These are phyloP conservation scores for Lepidurus packardi DNA, from an alignment of 1,140 invertebrate genomes.

Conservation along the genomic window DNA sequence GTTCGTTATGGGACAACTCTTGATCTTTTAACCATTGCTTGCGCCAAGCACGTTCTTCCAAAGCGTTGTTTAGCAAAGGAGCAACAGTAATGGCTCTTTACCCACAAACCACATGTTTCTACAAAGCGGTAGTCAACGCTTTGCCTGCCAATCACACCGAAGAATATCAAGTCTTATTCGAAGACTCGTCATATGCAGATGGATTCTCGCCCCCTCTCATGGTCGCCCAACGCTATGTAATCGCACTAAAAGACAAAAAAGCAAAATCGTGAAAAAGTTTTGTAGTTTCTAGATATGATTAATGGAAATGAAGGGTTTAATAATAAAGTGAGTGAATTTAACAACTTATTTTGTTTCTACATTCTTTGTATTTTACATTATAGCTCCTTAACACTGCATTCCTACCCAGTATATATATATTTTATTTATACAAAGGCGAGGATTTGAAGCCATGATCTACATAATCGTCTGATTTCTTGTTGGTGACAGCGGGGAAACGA, in stretches of 20 bases:
- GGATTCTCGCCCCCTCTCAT: slow-evolving; percentile 87
- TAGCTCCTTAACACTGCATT: slow-evolving; percentile 23
- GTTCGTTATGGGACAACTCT: slow-evolving; percentile 63
- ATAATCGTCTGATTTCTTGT: slow-evolving; percentile 54
- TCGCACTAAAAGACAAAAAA: slow-evolving; percentile 68
- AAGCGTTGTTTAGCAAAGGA: slow-evolving; percentile 84
- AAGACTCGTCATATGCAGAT: slow-evolving; percentile 80
- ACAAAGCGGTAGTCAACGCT: slow-evolving; percentile 84
- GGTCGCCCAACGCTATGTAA: slow-evolving; percentile 92
- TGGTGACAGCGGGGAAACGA: slow-evolving; percentile 53
- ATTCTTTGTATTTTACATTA: slow-evolving; percentile 30
- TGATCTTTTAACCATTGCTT: slow-evolving; percentile 78
- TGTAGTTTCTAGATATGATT: background rate
- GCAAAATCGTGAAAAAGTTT: slow-evolving; percentile 38
- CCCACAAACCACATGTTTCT: slow-evolving; percentile 98
- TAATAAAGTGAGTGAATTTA: slow-evolving; percentile 8
- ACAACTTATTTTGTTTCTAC: slow-evolving; percentile 6
- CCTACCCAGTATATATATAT: slow-evolving; percentile 29
- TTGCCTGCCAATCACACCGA: slow-evolving; percentile 74
- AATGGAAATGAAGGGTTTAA: background rate
- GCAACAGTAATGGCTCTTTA: slow-evolving; percentile 90
- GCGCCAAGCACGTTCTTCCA: slow-evolving; percentile 73
- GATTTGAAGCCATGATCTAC: slow-evolving; percentile 61
- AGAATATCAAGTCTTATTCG: slow-evolving; percentile 92
- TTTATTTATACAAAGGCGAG: slow-evolving; percentile 41